Evolutionary conservation across 2,797 vertebrate species (phyloP).

Genomic region (Gymnopithys bicolor): DNA sequence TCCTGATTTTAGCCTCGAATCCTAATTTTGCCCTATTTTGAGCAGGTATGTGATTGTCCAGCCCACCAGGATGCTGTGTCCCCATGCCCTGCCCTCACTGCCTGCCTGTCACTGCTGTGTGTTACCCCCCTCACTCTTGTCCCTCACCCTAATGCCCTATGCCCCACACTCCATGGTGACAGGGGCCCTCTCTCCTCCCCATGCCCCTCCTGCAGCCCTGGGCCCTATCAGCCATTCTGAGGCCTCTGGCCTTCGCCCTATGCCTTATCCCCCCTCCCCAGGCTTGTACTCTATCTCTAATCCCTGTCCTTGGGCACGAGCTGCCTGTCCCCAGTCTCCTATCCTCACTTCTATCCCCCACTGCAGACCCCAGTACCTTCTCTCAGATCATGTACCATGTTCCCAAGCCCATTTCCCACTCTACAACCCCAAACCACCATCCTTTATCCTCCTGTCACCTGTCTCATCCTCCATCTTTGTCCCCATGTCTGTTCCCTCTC

Average conservation of each 20-base stretch:
- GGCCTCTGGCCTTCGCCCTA: rapidly evolving
- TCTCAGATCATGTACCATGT: neutral
- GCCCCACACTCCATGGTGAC: rapidly evolving
- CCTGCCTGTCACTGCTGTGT: neutral
- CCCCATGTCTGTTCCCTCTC: neutral
- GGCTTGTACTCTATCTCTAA: neutral
- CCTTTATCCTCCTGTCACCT: neutral
- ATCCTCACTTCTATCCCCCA: no score
- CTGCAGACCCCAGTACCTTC: rapidly evolving
- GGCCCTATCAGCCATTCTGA: neutral
- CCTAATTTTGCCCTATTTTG: neutral
- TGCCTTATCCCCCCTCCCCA: neutral
- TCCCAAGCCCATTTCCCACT: neutral
- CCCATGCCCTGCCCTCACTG: neutral
- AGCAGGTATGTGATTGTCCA: neutral
- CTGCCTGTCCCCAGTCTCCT: no score
- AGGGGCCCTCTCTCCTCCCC: no score
- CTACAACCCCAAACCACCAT: neutral
- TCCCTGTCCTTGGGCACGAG: neutral
- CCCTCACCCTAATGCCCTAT: no score
- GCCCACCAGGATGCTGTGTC: rapidly evolving
- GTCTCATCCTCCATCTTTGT: no score
- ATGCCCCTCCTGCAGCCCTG: neutral
- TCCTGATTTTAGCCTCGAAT: neutral
- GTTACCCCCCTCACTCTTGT: no score